Base-by-base conservation (phyloP, 2,113 vertebrate genomes). In the Gallinago paraguaiae region DNA sequence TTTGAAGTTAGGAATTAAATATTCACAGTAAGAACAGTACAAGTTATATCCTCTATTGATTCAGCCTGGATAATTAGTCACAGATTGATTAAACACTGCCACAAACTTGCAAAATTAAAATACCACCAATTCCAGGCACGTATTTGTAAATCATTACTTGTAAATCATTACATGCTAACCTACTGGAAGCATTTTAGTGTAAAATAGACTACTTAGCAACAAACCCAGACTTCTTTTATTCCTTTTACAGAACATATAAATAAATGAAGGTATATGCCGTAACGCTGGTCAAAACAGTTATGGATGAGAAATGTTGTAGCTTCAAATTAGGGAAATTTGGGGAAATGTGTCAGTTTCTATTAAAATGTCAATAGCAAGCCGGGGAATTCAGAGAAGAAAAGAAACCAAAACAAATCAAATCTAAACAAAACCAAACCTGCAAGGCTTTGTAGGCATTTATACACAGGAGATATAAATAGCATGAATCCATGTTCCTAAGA, bases 121-220 rank as follows among this genome's bases (percentile, higher is more conserved):
- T 56, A 76, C 30, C 30, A 51, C 25, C 6, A 27, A 10, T 83
- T 74, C n/a, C 25, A 28, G 13, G 61, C 20, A 67, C 2, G 0
- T 37, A 28, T 30, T 16, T 4, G 13, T 81, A 59, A 74, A 86
- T 63, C 13, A 11, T 46, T 88, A n/a, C 0, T 16, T 4, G 16
- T 77, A 59, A 74, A 86, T 63, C 13, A 10, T 46, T 85, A n/a
- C 0, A 0, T 11, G 6, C 0, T 20, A 61, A 37, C 2, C 2
- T 60, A 15, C 13, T 59, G 13, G n/a, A 82, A 45, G 24, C 14
- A 75, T 94, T 92, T 91, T 67, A 50, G 5, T 71, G 6, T 70
- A 71, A 69, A 82, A 45, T 13, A 60, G 14, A 31, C 27, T n/a
- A 13, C 17, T 72, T 72, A 57, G n/a, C 33, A 77, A 48, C 33